These are phyloP conservation scores for Chrysoperla carnea DNA, from an alignment of 1,140 invertebrate species.

Conservation along the genomic window DNA sequence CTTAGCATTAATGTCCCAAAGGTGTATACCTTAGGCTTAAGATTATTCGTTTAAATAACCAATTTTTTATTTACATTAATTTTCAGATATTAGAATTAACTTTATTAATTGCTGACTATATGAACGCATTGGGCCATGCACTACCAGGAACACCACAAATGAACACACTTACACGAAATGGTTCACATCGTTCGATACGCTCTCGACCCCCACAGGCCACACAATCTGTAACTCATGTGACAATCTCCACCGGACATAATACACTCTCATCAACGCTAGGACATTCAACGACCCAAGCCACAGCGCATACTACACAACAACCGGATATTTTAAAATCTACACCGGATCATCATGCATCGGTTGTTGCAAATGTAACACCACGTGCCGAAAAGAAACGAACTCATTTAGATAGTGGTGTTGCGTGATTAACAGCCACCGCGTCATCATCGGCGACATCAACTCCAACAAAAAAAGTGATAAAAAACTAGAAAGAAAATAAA, in stretches of 20 bases:
- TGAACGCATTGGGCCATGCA: constrained; percentile 68
- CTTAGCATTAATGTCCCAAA: too few relatives aligned
- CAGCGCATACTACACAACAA: constrained; percentile 26
- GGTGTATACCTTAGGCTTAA: too few relatives aligned
- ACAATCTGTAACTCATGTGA: not conserved
- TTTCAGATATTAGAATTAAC: constrained; percentile 74
- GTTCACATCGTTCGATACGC: constrained; percentile 40
- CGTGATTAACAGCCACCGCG: constrained; percentile 17
- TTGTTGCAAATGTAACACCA: constrained; percentile 14
- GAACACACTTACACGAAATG: constrained; percentile 60
- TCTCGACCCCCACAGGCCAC: constrained; percentile 23
- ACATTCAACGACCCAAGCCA: constrained; percentile 8
- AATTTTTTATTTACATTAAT: constrained; percentile 9
- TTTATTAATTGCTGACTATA: constrained; percentile 85
- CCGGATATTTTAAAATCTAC: constrained; percentile 72
- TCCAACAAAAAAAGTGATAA: too few relatives aligned
- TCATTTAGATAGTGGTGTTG: constrained; percentile 32
- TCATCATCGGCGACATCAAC: too few relatives aligned
- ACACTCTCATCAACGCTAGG: constrained; percentile 2
- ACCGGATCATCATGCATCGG: constrained; percentile 47
- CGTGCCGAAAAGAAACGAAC: constrained; percentile 31
- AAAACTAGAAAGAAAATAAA: too few relatives aligned
- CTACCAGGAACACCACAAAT: constrained; percentile 61
- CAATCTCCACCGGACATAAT: constrained; percentile 1
- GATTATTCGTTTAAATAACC: constrained; percentile 2